phyloP scores from a whole-genome alignment of 2,888 invertebrate species.

The Macroteleia sp. region DNA sequence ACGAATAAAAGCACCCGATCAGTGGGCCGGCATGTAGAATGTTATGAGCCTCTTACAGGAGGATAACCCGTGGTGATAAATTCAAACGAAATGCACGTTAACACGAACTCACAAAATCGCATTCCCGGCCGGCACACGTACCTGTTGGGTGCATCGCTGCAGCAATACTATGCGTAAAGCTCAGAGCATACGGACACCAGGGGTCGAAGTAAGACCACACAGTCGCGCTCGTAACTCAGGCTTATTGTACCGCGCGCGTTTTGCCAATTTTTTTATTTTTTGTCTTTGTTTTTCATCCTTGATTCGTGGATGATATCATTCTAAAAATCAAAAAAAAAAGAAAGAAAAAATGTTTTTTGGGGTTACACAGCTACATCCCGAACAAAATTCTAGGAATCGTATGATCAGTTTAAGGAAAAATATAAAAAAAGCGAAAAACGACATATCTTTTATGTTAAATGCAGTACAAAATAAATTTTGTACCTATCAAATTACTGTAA shows the following conservation, averaged over 20 bases:
- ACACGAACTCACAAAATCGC: slow-evolving; percentile 69
- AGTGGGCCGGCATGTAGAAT: slow-evolving; percentile 48
- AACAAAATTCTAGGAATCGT: too few species aligned
- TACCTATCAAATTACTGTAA: too few species aligned
- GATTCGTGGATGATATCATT: slow-evolving; percentile 21
- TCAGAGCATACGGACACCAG: slow-evolving; percentile 42
- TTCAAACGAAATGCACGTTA: slow-evolving; percentile 67
- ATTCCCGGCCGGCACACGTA: slow-evolving; percentile 49
- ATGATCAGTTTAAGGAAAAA: too few species aligned
- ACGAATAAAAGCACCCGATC: slow-evolving; percentile 48
- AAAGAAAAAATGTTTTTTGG: too few species aligned
- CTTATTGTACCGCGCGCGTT: slow-evolving; percentile 71
- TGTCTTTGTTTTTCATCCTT: slow-evolving; percentile 16
- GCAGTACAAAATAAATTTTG: too few species aligned
- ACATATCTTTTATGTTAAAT: too few species aligned
- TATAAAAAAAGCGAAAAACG: too few species aligned
- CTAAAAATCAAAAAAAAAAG: too few species aligned
- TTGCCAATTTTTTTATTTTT: slow-evolving; percentile 22
- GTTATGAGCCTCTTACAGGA: slow-evolving; percentile 43
- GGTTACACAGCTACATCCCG: too few species aligned
- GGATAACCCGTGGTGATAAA: slow-evolving; percentile 51
- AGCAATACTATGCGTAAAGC: slow-evolving; percentile 34
- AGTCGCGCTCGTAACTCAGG: slow-evolving; percentile 72
- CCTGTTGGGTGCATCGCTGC: slow-evolving; percentile 32
- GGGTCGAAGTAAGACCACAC: slow-evolving; percentile 73